phyloP scores from a whole-genome alignment of 2,797 vertebrate genomes.

The Neomorphus geoffroyi region DNA sequence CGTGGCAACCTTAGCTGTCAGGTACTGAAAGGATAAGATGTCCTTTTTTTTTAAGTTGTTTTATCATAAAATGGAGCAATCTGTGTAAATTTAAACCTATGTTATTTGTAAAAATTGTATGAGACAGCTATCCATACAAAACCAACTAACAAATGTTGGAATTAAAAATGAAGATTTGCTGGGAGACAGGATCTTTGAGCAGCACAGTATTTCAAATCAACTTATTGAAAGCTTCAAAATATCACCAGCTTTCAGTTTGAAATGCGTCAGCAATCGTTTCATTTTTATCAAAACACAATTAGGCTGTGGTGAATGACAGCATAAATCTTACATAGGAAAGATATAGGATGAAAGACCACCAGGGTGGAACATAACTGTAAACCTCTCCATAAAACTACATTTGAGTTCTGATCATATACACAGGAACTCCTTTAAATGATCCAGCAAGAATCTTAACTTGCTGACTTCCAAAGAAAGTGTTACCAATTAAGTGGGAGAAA shows the following conservation, averaged over 20 bases:
- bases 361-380: conserved; percentile 79
- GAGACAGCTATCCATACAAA: neutral
- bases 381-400: conserved; percentile 80
- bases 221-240: conserved; percentile 77
- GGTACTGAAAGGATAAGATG: neutral
- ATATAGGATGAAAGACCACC: conserved; percentile 81
- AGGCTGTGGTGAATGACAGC: conserved; percentile 82
- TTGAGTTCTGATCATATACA: conserved; percentile 80
- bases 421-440: conserved; percentile 80
- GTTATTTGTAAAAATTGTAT: neutral
- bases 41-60: neutral
- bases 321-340: conserved; percentile 83
- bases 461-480: conserved; percentile 81
- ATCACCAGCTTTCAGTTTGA: conserved; percentile 73
- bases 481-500: conserved; percentile 81
- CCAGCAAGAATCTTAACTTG: conserved; percentile 75
- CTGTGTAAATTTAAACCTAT: neutral
- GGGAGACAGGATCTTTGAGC: conserved; percentile 56
- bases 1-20: neutral
- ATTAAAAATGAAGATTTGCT: conserved; percentile 39
- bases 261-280: conserved; percentile 78
- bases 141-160: neutral
- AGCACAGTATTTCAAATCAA: conserved; percentile 68
- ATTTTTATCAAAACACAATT: conserved; percentile 84
- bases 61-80: neutral